A percentile compares a stretch with the other conserved stretches of the same genome.
phyloP scores from a whole-genome alignment of 2,797 vertebrate genomes.

The Carcharodon carcharias region DNA sequence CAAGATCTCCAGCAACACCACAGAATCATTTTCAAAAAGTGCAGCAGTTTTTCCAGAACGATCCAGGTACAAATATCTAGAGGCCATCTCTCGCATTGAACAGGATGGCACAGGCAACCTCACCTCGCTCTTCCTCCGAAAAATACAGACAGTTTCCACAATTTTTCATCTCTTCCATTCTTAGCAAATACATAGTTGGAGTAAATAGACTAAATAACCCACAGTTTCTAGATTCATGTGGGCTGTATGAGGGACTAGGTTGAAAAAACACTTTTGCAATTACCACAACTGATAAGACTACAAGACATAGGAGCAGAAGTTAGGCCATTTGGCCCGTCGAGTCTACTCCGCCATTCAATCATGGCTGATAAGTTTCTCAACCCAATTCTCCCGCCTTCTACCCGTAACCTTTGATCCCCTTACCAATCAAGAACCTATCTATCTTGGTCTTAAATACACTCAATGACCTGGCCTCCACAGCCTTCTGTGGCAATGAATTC shows the following conservation, averaged over 20 bases:
- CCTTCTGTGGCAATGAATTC: too few relatives aligned
- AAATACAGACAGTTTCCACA: background rate
- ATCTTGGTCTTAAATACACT: too few relatives aligned
- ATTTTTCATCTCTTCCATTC: background rate
- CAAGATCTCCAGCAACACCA: background rate
- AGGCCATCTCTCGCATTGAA: background rate
- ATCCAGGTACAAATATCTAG: background rate
- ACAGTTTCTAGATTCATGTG: background rate
- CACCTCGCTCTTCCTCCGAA: background rate
- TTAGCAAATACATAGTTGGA: background rate
- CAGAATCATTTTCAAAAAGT: background rate
- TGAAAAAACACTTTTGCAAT: background rate
- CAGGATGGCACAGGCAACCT: background rate
- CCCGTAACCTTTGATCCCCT: too few relatives aligned
- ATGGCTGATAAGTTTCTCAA: too few relatives aligned
- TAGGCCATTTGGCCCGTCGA: too few relatives aligned
- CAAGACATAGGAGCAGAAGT: too few relatives aligned
- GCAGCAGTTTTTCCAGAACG: background rate
- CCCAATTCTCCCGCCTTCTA: too few relatives aligned
- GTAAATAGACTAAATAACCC: background rate
- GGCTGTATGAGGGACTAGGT: background rate
- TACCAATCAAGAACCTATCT: too few relatives aligned
- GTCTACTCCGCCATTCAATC: too few relatives aligned
- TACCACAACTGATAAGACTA: background rate
- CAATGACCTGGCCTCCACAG: too few relatives aligned